phyloP scores from a whole-genome alignment of 2,113 vertebrate genomes.

The Crotophaga sulcirostris region DNA sequence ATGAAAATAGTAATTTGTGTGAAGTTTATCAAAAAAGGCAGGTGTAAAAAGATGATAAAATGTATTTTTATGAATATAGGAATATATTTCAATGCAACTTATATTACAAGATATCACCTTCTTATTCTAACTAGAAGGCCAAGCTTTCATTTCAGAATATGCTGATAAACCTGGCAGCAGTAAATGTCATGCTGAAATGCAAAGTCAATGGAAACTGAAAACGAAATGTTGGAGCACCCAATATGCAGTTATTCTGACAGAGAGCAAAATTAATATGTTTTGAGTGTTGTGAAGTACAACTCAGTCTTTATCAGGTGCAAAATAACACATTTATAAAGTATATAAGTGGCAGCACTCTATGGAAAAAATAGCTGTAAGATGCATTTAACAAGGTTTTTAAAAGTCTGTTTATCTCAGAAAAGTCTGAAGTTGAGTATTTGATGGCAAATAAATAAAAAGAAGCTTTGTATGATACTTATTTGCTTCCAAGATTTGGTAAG shows the following conservation, averaged over 20 bases:
- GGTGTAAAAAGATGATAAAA: constrained; percentile 37
- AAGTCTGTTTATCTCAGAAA: not conserved
- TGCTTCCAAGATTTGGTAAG: not conserved
- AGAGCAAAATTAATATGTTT: not conserved
- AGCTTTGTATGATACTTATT: not conserved
- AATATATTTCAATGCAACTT: not conserved
- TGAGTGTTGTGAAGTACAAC: not conserved
- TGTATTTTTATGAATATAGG: not conserved
- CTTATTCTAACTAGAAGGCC: not conserved
- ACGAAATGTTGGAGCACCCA: not conserved
- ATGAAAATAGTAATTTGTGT: constrained; percentile 23
- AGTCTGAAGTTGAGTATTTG: not conserved
- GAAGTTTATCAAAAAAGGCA: constrained; percentile 28
- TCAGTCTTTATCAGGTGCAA: not conserved
- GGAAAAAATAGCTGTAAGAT: not conserved
- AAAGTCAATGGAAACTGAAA: constrained; percentile 9
- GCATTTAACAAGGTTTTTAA: not conserved
- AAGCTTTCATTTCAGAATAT: constrained; percentile 14
- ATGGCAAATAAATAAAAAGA: not conserved
- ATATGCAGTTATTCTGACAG: not conserved
- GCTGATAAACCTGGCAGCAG: not conserved
- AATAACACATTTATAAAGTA: not conserved
- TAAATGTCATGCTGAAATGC: not conserved
- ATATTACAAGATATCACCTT: not conserved
- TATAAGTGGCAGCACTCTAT: not conserved